Percentiles rank a stretch among this genome's conserved stretches.
Evolutionary conservation across 1,140 invertebrate genomes (phyloP).

Genomic region (Magallana ariakensis): DNA sequence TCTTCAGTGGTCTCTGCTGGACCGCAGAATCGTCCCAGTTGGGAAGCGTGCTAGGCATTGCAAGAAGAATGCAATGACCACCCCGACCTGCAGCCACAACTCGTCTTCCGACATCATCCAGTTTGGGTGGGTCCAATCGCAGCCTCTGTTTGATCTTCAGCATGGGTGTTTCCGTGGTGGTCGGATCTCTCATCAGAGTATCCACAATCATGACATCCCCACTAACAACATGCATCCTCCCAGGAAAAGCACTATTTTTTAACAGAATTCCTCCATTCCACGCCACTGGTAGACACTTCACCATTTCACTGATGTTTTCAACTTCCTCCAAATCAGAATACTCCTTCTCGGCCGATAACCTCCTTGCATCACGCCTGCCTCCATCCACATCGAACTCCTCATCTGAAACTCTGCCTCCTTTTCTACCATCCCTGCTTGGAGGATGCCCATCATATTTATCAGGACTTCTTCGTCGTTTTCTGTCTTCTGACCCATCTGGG

Average conservation of each 20-base stretch:
- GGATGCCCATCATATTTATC: constrained; percentile 39
- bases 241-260: constrained; percentile 97
- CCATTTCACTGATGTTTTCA: constrained; percentile 73
- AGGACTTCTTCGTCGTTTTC: constrained; percentile 44
- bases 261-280: constrained; percentile 97
- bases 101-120: constrained; percentile 96
- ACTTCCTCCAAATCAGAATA: constrained; percentile 47
- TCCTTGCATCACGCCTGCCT: constrained; percentile 43
- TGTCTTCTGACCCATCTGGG: constrained; percentile 47
- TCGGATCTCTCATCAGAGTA: constrained; percentile 87
- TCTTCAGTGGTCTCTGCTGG: constrained; percentile 94
- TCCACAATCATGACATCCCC: constrained; percentile 97
- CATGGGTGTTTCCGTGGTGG: constrained; percentile 83
- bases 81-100: constrained; percentile 91
- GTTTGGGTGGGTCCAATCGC: constrained; percentile 93
- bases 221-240: constrained; percentile 95
- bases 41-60: constrained; percentile 87
- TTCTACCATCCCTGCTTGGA: constrained; percentile 31
- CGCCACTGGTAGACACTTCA: constrained; percentile 85
- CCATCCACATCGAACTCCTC: constrained; percentile 42
- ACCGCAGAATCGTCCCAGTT: constrained; percentile 81
- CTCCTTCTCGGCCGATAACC: constrained; percentile 48
- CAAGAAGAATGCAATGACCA: constrained; percentile 91
- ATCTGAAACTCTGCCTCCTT: constrained; percentile 43
- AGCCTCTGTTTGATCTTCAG: constrained; percentile 95